Evolutionary conservation across 2,113 vertebrate genomes (phyloP).

Genomic region (Cynoglossus semilaevis): DNA sequence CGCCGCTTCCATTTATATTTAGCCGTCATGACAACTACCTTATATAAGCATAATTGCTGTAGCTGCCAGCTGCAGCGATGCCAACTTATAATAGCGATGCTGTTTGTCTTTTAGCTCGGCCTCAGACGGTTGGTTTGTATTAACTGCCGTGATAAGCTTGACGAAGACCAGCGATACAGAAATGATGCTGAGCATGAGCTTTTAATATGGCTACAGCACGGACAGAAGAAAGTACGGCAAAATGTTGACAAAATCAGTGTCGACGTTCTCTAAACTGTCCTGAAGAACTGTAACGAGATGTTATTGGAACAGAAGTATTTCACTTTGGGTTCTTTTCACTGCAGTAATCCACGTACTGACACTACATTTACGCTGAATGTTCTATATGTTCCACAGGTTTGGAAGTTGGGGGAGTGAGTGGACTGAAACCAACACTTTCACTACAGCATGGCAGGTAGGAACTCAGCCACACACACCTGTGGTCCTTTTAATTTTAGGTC

Average conservation of each 20-base stretch:
- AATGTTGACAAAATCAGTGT: not conserved
- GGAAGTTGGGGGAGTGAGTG: too few relatives aligned
- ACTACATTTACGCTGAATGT: too few relatives aligned
- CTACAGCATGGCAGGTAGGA: too few relatives aligned
- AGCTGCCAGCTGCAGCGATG: not conserved
- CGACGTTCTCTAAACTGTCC: too few relatives aligned
- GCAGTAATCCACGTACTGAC: too few relatives aligned
- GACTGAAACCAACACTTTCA: too few relatives aligned
- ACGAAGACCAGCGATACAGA: not conserved
- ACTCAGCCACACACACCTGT: too few relatives aligned
- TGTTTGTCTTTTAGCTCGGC: not conserved
- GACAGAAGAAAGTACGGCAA: not conserved
- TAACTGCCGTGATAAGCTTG: not conserved
- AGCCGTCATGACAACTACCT: not conserved
- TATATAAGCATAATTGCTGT: not conserved
- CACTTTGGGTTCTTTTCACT: too few relatives aligned
- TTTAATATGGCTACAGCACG: not conserved
- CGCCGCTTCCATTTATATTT: not conserved
- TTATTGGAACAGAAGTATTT: too few relatives aligned
- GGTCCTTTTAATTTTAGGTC: too few relatives aligned
- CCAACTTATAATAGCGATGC: not conserved
- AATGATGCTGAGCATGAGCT: not conserved
- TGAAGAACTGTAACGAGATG: too few relatives aligned
- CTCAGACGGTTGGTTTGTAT: not conserved
- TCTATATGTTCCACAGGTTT: too few relatives aligned